Evolutionary conservation across 53 echinoderm and acorn worm species (phyloP).

Genomic region (Astropecten irregularis): DNA sequence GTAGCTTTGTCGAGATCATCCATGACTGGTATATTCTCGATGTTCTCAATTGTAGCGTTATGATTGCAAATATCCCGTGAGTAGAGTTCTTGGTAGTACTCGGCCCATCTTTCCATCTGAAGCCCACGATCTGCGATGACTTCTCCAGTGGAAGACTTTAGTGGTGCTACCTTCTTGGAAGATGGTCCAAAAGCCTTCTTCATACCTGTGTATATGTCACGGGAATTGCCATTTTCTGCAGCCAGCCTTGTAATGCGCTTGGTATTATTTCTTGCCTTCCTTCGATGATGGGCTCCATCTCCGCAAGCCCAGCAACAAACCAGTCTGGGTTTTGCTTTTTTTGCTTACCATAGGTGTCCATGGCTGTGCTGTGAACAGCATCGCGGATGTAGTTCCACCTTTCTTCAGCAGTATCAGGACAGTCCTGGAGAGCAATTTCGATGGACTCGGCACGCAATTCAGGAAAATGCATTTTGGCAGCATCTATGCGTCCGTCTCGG

Average conservation of each 20-base stretch:
- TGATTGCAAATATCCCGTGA: background rate
- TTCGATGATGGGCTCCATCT: background rate
- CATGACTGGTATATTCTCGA: background rate
- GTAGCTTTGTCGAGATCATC: conserved; percentile 2
- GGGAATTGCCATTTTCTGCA: conserved; percentile 27
- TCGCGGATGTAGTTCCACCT: conserved; percentile 24
- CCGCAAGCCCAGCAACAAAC: background rate
- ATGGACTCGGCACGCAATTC: background rate
- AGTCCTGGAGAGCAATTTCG: conserved; percentile 6
- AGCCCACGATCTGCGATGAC: conserved; percentile 1
- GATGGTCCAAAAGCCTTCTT: conserved; percentile 38
- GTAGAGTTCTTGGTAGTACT: conserved; percentile 23
- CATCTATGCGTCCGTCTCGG: conserved; percentile 19
- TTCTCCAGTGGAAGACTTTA: conserved; percentile 18
- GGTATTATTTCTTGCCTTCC: conserved; percentile 4
- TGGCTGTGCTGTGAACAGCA: conserved; percentile 24
- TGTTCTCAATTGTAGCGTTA: background rate
- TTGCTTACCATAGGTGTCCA: conserved; percentile 26
- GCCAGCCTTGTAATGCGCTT: conserved; percentile 11
- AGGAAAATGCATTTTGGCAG: background rate
- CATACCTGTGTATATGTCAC: conserved; percentile 37
- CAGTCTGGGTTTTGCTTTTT: conserved; percentile 33
- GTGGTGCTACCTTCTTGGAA: background rate
- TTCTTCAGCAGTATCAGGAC: background rate
- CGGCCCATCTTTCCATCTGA: conserved; percentile 50